Evolutionary conservation across 2,888 invertebrate species (phyloP), one percentile per base, ranked within the genome.

Genomic region (Lomographa bimaculata): DNA sequence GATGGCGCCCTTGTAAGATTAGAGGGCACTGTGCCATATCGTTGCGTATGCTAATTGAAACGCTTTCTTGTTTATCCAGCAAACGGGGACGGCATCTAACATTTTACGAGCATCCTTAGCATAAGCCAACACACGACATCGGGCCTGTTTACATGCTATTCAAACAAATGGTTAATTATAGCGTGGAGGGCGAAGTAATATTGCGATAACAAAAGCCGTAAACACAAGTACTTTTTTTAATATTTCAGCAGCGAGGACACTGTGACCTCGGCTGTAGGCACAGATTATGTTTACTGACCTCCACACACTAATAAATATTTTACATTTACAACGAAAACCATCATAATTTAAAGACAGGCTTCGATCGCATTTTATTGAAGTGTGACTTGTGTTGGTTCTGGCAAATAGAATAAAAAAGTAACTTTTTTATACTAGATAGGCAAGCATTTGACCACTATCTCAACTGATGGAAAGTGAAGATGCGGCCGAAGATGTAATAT

Each of bases 11-110:
- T 48, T 28, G 24, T 29, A 10, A 26, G 20, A 44, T 46, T 21
- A 49, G 14, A 38, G 39, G 46, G 37, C 38, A 42, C 40, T 46
- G 20, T 38, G 39, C 39, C 32, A 48, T 47, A 35, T 16, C 23
- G 32, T 17, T 24, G 6, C 24, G 10, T 30, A 39, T 39, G 30
- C 30, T 30, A 47, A 42, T 51, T 43, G 28, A 40, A 46, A 48
- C 41, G 28, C 33, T 41, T 28, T 33, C 28, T 53, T 41, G 26
- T 45, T 34, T 52, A 37, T 24, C 28, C 21, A 25, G 24, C 44
- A 16, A 27, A 20, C 12, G 25, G 18, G 32, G 27, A 20, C 27
- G 7, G 32, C 5, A 14, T 25, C 18, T 35, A 25, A 29, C 29
- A 20, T 41, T 38, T 38, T 41, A 41, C 25, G 35, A 29, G 16